A percentile compares a stretch with the other conserved stretches of the same genome.
These are phyloP conservation scores for Zingel zingel DNA, from an alignment of 2,113 vertebrate genomes.

Conservation along the genomic window DNA sequence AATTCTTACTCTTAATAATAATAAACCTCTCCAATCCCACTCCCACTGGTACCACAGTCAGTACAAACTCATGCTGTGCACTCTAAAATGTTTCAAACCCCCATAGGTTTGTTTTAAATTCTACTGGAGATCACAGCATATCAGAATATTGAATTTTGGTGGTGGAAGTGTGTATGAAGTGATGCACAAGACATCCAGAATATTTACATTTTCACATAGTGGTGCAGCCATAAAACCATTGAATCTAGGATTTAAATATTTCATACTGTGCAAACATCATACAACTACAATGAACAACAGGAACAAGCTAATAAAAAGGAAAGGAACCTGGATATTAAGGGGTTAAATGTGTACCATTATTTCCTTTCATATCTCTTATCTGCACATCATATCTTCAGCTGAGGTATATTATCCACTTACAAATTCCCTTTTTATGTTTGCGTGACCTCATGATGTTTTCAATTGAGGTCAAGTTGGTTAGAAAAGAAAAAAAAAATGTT, in stretches of 20 bases:
- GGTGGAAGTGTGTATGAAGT: not conserved
- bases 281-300: not conserved
- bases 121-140: not conserved
- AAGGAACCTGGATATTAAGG: not conserved
- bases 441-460: conserved; percentile 26
- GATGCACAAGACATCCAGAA: not conserved
- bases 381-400: too few species aligned
- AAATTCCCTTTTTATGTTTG: not conserved
- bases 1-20: not conserved
- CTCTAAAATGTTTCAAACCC: not conserved
- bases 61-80: not conserved
- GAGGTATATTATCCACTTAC: not conserved
- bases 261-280: not conserved
- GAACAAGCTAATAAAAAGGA: not conserved
- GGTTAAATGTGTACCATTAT: not conserved
- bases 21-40: not conserved
- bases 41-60: not conserved
- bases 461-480: not conserved
- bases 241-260: not conserved
- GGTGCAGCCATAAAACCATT: not conserved
- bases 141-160: not conserved
- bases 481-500: conserved; percentile 7
- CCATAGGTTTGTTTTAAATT: not conserved
- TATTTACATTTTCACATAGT: not conserved
- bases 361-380: not conserved